Base-by-base conservation (phyloP, 2,888 invertebrate species). In the Hemistola chrysoprasaria region DNA sequence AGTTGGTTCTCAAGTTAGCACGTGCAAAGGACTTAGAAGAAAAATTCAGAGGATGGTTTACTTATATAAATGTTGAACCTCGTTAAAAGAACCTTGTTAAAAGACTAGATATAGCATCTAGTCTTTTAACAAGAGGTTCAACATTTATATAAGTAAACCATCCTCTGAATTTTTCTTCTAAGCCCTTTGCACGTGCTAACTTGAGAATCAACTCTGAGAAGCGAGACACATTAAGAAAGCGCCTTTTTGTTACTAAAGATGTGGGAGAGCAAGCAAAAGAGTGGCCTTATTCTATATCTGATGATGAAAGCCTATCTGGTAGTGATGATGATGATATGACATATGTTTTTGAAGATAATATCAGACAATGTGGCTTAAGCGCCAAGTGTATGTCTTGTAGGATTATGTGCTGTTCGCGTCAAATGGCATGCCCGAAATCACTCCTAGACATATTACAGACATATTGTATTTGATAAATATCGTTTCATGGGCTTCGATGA, bases 41-140 rank as follows among this genome's bases (percentile, higher is more conserved):
- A 0, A 20, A 29, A 24, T 16, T 16, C 16, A 16, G 3, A 3
- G 8, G 39, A 22, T 69, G 66, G 63, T 75, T 81, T 36, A 38
- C 60, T 1, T 80, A 75, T 35, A 63, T 71, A 50, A 53, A 43
- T 5, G 66, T 75, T 0, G 78, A 80, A 44, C 71, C 73, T 1
- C 49, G n/a, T n/a, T n/a, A n/a, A n/a, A n/a, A n/a, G n/a, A n/a
- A n/a, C n/a, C n/a, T 78, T 1, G 48, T 79, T 7, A 77, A 73
- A 47, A 56, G 65, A n/a, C 22, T 79, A 1, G 56, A 45, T 1
- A 38, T 41, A 0, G 41, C 39, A 1, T 45, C 56, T 1, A 79
- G 22, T n/a, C 65, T 56, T 47, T 73, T 77, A 7, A 79, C 48
- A 1, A 78, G n/a, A 1, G 73, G 71, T 44, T 80, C 78, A 0